Evolutionary conservation across 2,113 vertebrate genomes (phyloP).

Genomic region (Craseonycteris thonglongyai): DNA sequence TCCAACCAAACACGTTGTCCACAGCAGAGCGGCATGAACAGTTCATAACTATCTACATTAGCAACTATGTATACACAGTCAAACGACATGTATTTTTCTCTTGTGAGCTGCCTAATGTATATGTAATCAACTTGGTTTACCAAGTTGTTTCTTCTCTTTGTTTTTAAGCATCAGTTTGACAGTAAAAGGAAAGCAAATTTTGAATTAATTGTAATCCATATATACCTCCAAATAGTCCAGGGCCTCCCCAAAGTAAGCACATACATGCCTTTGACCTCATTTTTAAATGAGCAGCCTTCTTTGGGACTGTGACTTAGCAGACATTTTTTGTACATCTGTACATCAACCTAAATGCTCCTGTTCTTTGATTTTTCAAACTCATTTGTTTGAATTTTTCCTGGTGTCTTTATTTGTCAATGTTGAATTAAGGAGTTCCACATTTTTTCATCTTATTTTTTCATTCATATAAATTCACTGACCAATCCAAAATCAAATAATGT

Average conservation of each 20-base stretch:
- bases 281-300: not conserved
- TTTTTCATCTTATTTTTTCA: not conserved
- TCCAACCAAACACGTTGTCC: not conserved
- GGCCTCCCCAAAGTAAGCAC: not conserved
- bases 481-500: not conserved
- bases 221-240: not conserved
- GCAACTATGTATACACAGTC: not conserved
- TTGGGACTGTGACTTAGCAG: not conserved
- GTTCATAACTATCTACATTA: not conserved
- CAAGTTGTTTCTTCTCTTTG: not conserved
- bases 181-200: not conserved
- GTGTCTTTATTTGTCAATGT: not conserved
- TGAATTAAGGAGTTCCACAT: not conserved
- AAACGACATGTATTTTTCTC: not conserved
- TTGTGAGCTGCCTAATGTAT: not conserved
- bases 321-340: not conserved
- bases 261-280: not conserved
- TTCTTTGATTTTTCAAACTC: not conserved
- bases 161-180: not conserved
- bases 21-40: not conserved
- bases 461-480: not conserved
- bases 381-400: not conserved
- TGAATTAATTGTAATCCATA: not conserved
- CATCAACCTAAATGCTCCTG: not conserved
- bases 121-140: not conserved